Percentiles rank a stretch among this genome's conserved stretches.
phyloP scores from a whole-genome alignment of 2,888 invertebrate species.

The Cerceris ruficornis region DNA sequence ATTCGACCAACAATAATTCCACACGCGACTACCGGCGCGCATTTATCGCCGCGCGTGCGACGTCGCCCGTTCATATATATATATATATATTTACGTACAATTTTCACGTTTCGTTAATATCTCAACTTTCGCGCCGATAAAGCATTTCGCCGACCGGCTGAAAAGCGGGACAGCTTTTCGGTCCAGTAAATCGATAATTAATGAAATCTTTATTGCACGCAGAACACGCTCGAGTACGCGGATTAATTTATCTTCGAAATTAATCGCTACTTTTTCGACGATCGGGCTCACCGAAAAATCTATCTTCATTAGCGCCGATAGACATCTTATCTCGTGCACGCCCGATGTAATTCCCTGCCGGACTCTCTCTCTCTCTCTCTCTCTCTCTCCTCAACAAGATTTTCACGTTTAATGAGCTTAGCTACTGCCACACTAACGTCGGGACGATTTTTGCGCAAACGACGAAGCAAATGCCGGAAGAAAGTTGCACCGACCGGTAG shows the following conservation, averaged over 20 bases:
- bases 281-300: constrained; percentile 3
- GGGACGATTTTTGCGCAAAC: not conserved
- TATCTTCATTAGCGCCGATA: constrained; percentile 14
- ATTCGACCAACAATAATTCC: too few species aligned
- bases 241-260: constrained; percentile 29
- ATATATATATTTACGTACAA: too few species aligned
- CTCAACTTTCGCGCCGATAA: not conserved
- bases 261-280: constrained; percentile 18
- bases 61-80: too few species aligned
- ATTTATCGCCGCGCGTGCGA: too few species aligned
- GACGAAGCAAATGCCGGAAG: constrained; percentile 1
- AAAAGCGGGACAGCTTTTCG: constrained; percentile 11
- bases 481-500: not conserved
- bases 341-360: not conserved
- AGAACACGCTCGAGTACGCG: constrained; percentile 8
- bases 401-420: not conserved
- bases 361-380: not conserved
- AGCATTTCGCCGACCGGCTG: not conserved
- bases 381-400: not conserved
- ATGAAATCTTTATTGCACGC: constrained; percentile 28
- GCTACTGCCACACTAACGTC: not conserved
- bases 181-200: constrained; percentile 22
- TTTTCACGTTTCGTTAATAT: constrained; percentile 3
- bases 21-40: too few species aligned
- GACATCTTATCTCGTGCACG: constrained; percentile 1